phyloP scores from a whole-genome alignment of 2,888 invertebrate species.

The Alcis repandata region DNA sequence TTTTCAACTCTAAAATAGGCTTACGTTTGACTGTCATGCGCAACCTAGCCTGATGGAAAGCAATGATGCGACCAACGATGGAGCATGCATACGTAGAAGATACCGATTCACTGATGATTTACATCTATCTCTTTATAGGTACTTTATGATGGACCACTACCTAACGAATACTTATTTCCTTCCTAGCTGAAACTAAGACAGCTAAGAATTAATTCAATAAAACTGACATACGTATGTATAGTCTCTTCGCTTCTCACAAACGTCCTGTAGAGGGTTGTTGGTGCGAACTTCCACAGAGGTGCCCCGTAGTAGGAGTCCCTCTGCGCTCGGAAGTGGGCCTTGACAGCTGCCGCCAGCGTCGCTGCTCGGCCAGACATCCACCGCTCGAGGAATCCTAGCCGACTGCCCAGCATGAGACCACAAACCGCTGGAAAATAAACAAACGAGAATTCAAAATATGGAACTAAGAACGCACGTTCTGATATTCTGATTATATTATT shows the following conservation, averaged over 20 bases:
- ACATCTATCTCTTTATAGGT: too few relatives aligned
- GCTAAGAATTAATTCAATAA: too few relatives aligned
- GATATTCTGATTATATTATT: not conserved
- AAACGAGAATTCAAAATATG: too few relatives aligned
- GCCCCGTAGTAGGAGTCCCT: constrained; percentile 94
- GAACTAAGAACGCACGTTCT: not conserved
- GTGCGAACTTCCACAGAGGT: constrained; percentile 93
- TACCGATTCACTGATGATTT: too few relatives aligned
- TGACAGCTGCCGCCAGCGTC: constrained; percentile 90
- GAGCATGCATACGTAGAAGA: too few relatives aligned
- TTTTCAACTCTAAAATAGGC: too few relatives aligned
- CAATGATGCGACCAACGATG: too few relatives aligned
- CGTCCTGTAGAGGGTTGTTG: constrained; percentile 90
- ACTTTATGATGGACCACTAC: too few relatives aligned
- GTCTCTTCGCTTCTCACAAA: constrained; percentile 92
- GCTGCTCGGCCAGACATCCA: constrained; percentile 87
- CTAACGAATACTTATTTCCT: not conserved
- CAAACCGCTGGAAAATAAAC: constrained; percentile 88
- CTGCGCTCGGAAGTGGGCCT: constrained; percentile 91
- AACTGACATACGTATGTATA: constrained; percentile 90
- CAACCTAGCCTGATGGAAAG: too few relatives aligned
- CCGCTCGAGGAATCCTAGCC: constrained; percentile 91
- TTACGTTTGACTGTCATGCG: too few relatives aligned
- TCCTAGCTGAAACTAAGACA: too few relatives aligned
- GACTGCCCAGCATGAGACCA: constrained; percentile 91